Evolutionary conservation across 2,113 vertebrate species (phyloP).

Genomic region (Sardina pilchardus): DNA sequence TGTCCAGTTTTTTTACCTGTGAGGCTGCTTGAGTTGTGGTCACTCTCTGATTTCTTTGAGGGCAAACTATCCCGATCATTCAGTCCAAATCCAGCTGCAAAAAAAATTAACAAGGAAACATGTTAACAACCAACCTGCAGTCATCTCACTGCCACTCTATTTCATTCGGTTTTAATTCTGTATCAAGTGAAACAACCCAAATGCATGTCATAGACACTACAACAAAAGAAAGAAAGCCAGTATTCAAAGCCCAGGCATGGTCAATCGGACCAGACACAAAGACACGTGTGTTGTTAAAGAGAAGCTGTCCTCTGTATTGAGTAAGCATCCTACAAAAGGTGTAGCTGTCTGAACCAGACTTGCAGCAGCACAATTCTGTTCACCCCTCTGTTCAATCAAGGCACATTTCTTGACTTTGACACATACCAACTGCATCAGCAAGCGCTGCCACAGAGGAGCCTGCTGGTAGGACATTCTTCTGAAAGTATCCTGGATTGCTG

Average conservation of each 20-base stretch:
- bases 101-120: not conserved
- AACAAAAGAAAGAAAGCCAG: not conserved
- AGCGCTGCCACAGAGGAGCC: not conserved
- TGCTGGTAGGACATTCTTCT: conserved; percentile 51
- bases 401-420: not conserved
- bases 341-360: not conserved
- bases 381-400: not conserved
- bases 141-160: not conserved
- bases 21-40: not conserved
- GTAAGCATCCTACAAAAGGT: not conserved
- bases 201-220: not conserved
- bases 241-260: not conserved
- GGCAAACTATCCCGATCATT: not conserved
- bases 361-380: not conserved
- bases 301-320: not conserved
- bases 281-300: not conserved
- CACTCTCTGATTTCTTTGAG: not conserved
- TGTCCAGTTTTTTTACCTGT: not conserved
- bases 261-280: not conserved
- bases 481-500: conserved; percentile 53
- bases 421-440: not conserved
- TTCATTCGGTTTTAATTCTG: too few species aligned
- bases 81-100: not conserved
- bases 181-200: too few species aligned
- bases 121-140: not conserved